phyloP scores from a whole-genome alignment of 2,797 vertebrate species.

The Acanthiza pusilla region DNA sequence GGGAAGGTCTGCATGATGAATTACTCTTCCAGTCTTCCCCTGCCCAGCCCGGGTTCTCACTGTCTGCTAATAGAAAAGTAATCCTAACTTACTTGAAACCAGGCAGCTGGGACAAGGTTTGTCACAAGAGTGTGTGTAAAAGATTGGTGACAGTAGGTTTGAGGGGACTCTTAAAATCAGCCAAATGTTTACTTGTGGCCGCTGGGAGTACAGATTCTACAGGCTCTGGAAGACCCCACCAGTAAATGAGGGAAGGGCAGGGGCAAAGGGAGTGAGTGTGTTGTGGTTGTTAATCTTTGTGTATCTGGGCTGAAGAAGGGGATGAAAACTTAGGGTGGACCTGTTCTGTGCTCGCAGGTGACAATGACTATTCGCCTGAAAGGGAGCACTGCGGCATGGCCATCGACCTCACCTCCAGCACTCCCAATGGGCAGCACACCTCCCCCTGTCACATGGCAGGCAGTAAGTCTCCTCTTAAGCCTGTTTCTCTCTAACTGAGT shows the following conservation, averaged over 20 bases:
- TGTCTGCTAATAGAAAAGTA: background rate
- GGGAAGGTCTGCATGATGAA: background rate
- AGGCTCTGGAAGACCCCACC: background rate
- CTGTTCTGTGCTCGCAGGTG: conserved; percentile 75
- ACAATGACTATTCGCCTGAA: conserved; percentile 92
- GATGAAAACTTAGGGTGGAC: conserved; percentile 28
- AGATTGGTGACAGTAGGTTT: background rate
- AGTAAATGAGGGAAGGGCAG: background rate
- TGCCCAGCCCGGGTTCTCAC: background rate
- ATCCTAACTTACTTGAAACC: background rate
- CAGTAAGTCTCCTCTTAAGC: conserved; percentile 78
- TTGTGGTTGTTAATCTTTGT: background rate
- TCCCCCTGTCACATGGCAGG: conserved; percentile 86
- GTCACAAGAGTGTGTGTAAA: background rate
- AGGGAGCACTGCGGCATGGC: conserved; percentile 90
- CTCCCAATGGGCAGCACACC: conserved; percentile 88
- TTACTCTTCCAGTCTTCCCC: background rate
- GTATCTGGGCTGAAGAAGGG: background rate
- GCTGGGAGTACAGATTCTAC: background rate
- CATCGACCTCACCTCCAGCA: conserved; percentile 87
- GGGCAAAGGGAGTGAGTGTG: rapidly evolving
- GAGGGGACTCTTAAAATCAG: background rate
- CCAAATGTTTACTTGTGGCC: background rate
- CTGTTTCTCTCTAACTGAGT: conserved; percentile 25
- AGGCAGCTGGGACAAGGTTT: background rate